These are phyloP conservation scores for Lithophane semibrunnea DNA, from an alignment of 2,888 invertebrate genomes.

Conservation along the genomic window DNA sequence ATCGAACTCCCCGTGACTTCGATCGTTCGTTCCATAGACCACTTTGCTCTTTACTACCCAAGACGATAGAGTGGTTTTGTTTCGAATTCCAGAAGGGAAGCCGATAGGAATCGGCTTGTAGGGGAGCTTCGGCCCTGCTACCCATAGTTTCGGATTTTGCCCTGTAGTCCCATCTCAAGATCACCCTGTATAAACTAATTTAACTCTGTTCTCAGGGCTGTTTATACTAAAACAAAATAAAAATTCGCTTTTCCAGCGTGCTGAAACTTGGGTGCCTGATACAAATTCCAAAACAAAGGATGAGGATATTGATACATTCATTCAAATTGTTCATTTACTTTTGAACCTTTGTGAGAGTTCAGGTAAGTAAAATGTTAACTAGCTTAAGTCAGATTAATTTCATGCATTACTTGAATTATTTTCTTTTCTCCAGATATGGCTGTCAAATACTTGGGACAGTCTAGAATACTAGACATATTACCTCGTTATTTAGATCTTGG, in stretches of 20 bases:
- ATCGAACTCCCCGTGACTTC: not conserved
- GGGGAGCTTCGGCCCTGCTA: too few relatives aligned
- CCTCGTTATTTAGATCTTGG: constrained; percentile 91
- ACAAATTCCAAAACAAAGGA: constrained; percentile 83
- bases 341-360: constrained; percentile 93
- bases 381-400: not conserved
- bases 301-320: constrained; percentile 92
- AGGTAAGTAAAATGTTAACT: constrained; percentile 74
- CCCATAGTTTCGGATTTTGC: not conserved
- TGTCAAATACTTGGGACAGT: constrained; percentile 92
- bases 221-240: not conserved
- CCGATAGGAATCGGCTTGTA: too few relatives aligned
- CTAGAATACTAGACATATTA: constrained; percentile 91
- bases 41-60: not conserved
- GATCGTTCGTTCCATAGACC: not conserved
- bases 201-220: not conserved
- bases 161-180: not conserved
- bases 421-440: constrained; percentile 87
- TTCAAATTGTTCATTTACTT: constrained; percentile 92
- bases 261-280: constrained; percentile 89
- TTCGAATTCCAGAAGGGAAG: too few relatives aligned
- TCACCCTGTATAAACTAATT: not conserved
- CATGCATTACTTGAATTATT: constrained; percentile 10
- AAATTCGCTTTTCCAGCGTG: constrained; percentile 78
- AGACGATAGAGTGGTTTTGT: too few relatives aligned